Evolutionary conservation across 1,140 invertebrate genomes (phyloP), one percentile per base, ranked within the genome.

Genomic region (Notospermus geniculatus): DNA sequence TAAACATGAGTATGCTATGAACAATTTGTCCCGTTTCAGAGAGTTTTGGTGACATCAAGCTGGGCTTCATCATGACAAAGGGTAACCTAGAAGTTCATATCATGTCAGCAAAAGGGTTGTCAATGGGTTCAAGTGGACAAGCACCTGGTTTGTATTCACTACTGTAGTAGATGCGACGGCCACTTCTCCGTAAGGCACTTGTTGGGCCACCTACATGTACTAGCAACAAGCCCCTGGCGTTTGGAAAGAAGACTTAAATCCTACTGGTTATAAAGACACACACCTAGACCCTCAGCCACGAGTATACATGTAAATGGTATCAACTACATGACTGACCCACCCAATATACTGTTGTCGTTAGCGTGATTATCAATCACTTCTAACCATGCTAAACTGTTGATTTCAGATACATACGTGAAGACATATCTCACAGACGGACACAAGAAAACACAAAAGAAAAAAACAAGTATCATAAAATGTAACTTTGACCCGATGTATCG

Each of bases 81-180:
- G 92, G 92, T 66, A 91, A 91, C 73, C 85, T 96, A 17, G 92
- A 95, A 80, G 89, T 96, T 15, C 92, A 94, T 80, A 90, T 95
- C 56, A 86, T 88, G 57, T 83, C 83, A 62, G 88, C 86, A 9
- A 80, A 82, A 50, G 84, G 84, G 55, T 84, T 89, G n/a, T 80
- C 72, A 27, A 60, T 55, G 28, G 66, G 60, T 77, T 64, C 75
- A 68, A 43, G 71, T 67, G 59, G 84, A 83, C 54, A 84, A 81
- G 83, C 84, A 57, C 86, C 86, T 78, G 86, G 86, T 86, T 80
- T 74, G 55, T 59, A n/a, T 58, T 59, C 53, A 46, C 19, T 46
- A n/a, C n/a, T n/a, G n/a, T n/a, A n/a, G n/a, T n/a, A n/a, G n/a
- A n/a, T n/a, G n/a, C n/a, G n/a, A n/a, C n/a, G n/a, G n/a, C n/a